phyloP scores from a whole-genome alignment of 2,113 vertebrate genomes.

The Todiramphus saurophagus region DNA sequence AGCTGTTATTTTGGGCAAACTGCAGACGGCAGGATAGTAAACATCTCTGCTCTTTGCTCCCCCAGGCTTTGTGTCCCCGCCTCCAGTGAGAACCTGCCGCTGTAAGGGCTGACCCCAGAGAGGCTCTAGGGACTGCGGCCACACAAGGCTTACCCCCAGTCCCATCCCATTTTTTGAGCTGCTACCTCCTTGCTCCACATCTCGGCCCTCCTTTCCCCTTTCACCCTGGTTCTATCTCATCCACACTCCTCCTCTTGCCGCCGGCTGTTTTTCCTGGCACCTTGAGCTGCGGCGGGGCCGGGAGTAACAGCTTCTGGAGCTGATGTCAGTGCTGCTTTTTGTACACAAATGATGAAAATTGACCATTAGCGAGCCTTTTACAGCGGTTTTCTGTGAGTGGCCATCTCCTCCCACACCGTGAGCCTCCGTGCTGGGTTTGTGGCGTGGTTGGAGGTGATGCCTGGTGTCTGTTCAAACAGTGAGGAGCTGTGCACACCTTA shows the following conservation, averaged over 20 bases:
- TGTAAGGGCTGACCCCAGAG: background rate
- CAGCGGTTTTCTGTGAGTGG: accelerated
- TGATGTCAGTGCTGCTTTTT: constrained; percentile 29
- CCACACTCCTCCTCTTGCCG: background rate
- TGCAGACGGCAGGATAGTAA: constrained; percentile 12
- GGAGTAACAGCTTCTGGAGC: background rate
- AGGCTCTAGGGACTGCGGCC: accelerated
- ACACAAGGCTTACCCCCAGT: accelerated
- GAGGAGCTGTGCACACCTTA: background rate
- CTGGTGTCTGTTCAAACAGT: background rate
- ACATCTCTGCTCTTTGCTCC: background rate
- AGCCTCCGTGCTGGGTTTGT: accelerated
- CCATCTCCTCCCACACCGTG: background rate
- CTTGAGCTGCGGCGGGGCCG: background rate
- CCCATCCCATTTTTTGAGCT: background rate
- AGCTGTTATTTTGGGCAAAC: constrained; percentile 32
- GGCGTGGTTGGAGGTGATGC: background rate
- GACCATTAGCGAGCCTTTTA: background rate
- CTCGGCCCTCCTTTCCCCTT: background rate
- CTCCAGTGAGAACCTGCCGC: background rate
- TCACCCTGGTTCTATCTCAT: background rate
- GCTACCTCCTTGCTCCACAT: background rate
- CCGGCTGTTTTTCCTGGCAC: background rate
- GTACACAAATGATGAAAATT: background rate
- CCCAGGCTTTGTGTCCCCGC: background rate